Evolutionary conservation across 2,888 invertebrate genomes (phyloP).

Genomic region (Rhagonycha lutea): DNA sequence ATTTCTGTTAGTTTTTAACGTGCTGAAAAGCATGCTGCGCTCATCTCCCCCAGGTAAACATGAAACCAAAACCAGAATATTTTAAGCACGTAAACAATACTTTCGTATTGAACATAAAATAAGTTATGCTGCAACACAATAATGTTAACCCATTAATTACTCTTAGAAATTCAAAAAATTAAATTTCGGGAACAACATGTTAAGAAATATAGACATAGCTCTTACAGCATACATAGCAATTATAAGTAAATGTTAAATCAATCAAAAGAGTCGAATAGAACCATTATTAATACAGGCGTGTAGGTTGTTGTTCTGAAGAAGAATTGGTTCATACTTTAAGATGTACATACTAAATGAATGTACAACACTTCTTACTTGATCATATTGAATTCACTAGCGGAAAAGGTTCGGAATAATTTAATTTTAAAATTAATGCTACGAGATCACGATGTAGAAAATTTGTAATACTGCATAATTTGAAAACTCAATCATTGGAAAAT

Average conservation of each 20-base stretch:
- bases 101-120: no score
- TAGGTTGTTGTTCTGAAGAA: neutral
- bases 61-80: no score
- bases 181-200: neutral
- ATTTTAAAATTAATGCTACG: no score
- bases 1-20: no score
- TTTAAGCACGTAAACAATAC: no score
- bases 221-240: neutral
- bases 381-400: neutral
- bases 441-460: neutral
- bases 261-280: neutral
- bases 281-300: neutral
- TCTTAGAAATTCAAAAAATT: neutral
- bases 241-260: neutral
- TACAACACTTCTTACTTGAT: neutral
- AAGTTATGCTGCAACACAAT: no score
- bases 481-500: neutral
- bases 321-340: neutral
- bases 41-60: no score
- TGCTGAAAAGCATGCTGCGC: no score
- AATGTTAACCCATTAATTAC: neutral
- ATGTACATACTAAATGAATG: neutral
- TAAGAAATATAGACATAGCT: neutral
- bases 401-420: neutral
- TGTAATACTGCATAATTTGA: neutral